Conservation (phyloP, 2,797 vertebrate genomes). For the Peromyscus attwateri region DNA sequence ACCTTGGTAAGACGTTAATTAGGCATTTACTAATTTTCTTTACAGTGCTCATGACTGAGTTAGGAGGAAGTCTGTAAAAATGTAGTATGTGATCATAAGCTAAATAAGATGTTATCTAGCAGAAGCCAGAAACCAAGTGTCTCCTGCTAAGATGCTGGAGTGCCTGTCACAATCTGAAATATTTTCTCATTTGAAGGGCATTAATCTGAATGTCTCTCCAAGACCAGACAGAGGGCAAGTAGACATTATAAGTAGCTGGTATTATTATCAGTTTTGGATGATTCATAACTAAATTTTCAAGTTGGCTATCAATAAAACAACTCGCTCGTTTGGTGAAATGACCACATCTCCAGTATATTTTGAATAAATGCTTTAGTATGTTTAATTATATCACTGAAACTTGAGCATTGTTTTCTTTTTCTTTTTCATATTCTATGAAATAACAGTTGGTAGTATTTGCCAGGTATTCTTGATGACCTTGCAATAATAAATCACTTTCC, state of each 20-base stretch:
- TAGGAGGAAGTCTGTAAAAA: slow-evolving; percentile 47
- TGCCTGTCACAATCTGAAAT: slow-evolving; percentile 20
- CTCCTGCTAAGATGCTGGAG: slow-evolving; percentile 43
- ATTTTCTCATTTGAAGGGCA: slow-evolving; percentile 56
- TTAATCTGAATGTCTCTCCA: slow-evolving; percentile 8
- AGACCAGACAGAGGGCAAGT: not conserved
- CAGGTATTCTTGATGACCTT: not conserved
- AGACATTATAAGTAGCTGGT: slow-evolving; percentile 2
- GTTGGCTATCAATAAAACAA: not conserved
- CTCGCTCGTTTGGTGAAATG: not conserved
- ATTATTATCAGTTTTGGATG: slow-evolving; percentile 41
- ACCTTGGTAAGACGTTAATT: slow-evolving; percentile 54
- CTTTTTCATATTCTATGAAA: slow-evolving; percentile 36
- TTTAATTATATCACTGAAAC: not conserved
- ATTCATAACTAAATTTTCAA: not conserved
- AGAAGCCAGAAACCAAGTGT: slow-evolving; percentile 60
- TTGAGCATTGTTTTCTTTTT: slow-evolving; percentile 35
- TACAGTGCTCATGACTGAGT: slow-evolving; percentile 8
- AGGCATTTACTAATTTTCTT: slow-evolving; percentile 56
- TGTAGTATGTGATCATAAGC: slow-evolving; percentile 56
- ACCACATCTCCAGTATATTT: slow-evolving; percentile 29
- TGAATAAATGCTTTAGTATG: slow-evolving; percentile 25
- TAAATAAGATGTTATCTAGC: slow-evolving; percentile 48
- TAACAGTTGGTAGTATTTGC: slow-evolving; percentile 8
- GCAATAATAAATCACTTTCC: slow-evolving; percentile 5